A percentile compares a stretch with the other conserved stretches of the same genome.
These are phyloP conservation scores for Euglossa dilemma DNA, from an alignment of 1,140 invertebrate species.

Conservation along the genomic window DNA sequence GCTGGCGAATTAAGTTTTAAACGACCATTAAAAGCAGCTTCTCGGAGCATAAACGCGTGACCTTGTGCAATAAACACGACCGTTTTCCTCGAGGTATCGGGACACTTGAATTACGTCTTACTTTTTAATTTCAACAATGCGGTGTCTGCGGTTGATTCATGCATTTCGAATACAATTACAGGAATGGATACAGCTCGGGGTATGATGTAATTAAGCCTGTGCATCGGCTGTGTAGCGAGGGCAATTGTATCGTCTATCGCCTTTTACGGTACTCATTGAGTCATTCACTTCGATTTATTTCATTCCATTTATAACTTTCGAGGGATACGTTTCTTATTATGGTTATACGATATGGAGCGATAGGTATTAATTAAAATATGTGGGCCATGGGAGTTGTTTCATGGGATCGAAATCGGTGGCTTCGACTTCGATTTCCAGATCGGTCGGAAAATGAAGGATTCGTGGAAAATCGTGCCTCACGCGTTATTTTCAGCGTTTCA, in stretches of 20 bases:
- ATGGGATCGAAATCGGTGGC: no score
- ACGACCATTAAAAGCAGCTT: not conserved
- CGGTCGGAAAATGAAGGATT: no score
- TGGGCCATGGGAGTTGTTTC: no score
- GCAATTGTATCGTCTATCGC: not conserved
- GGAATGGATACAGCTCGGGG: conserved; percentile 33
- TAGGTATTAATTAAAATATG: no score
- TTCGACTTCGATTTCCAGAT: no score
- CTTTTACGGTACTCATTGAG: not conserved
- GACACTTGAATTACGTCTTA: conserved; percentile 41
- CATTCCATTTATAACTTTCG: not conserved
- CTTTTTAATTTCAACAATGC: conserved; percentile 45
- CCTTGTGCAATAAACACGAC: conserved; percentile 29
- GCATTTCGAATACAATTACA: conserved; percentile 44
- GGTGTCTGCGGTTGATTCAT: conserved; percentile 43
- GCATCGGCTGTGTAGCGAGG: not conserved
- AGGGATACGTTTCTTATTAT: not conserved
- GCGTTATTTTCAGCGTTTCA: no score
- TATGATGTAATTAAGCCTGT: conserved; percentile 46
- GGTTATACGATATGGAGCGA: no score
- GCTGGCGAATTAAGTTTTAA: no score
- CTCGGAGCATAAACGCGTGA: not conserved
- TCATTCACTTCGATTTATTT: not conserved
- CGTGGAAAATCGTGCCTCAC: no score
- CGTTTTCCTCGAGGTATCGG: conserved; percentile 7